Base-by-base conservation (phyloP, 2,888 invertebrate genomes). In the Helicoverpa assulta region DNA sequence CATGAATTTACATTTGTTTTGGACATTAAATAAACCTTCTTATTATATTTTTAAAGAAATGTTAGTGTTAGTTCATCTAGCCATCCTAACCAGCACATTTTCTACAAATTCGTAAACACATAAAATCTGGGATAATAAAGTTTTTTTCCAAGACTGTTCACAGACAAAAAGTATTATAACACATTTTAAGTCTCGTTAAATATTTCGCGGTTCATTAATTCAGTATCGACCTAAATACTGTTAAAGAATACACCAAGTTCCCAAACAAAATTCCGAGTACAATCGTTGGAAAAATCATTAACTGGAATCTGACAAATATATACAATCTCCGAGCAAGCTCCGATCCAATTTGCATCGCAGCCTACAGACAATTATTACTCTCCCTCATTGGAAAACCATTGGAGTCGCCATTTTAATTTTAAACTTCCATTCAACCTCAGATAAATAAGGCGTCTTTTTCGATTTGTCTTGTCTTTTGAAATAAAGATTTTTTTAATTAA, bases 331-430 rank as follows among this genome's bases (percentile, higher is more conserved):
- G 50, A 73, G 61, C 65, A 58, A 74, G 75, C 76, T 78, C 71
- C 79, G 78, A 78, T 81, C 80, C 82, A 81, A 86, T 84, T 86
- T 75, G 76, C 79, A 85, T 85, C 71, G 77, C 82, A 78, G 83
- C 87, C 85, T 86, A 85, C 84, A 81, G 81, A 80, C 81, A 76
- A 86, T 87, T 85, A 90, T 89, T 86, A 86, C 85, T 88, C 86
- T 84, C 66, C 55, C 73, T 78, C 86, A 89, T 86, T 86, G 88
- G 85, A 85, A 91, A 90, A 85, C 87, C 85, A 88, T 90, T 87
- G 85, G 76, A 77, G 81, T 80, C 78, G 77, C 80, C 78, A 82
- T 82, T 83, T 82, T 82, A 81, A 86, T 85, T 83, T 83, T 73
- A 77, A 85, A 74, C 78, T 77, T 70, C 72, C 71, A 77, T 80